Base-by-base conservation (phyloP, 2,888 invertebrate genomes). In the Biston stratarius region DNA sequence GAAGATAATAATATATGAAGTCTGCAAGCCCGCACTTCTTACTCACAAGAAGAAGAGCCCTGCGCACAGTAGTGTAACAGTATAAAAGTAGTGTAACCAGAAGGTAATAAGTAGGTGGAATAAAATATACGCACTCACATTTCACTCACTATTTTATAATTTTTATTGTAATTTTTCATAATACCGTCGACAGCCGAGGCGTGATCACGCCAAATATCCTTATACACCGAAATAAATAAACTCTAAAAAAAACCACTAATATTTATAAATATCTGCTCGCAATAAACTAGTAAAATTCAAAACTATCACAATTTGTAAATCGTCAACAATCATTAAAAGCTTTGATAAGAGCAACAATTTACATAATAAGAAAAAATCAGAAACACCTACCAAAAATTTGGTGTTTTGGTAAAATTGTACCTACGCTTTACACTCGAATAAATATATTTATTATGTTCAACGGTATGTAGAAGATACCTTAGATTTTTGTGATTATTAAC, bases 81-180 rank as follows among this genome's bases (percentile, higher is more conserved):
- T 24, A 24, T 24, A 24, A 24, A 24, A 24, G 3, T 3, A 24
- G 24, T 2, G 24, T 3, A 24, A 24, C 3, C 24, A 3, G 24
- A 24, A 24, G 24, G 24, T 24, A 2, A 24, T 24, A 24, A 24
- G n/a, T n/a, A 24, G 24, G 10, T 10, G n/a, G 9, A 48, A 48
- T 11, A 24, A 44, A 65, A 61, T 40, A 57, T 12, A 42, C 33
- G n/a, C 78, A 83, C 64, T 67, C 74, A 73, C 66, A 69, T 75
- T 78, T 84, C 85, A 86, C 83, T 91, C 86, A 85, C 92, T 92
- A 93, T 93, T 93, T 92, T 91, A 91, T 91, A 81, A 88, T 92
- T 93, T 93, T 94, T 93, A 93, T 92, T 93, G 91, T 93, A 91
- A 90, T 92, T 91, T 91, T 89, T 91, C 92, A 91, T 91, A 92